Evolutionary conservation across 2,888 invertebrate species (phyloP), one percentile per base, ranked within the genome.

Genomic region (Eulithis testata): DNA sequence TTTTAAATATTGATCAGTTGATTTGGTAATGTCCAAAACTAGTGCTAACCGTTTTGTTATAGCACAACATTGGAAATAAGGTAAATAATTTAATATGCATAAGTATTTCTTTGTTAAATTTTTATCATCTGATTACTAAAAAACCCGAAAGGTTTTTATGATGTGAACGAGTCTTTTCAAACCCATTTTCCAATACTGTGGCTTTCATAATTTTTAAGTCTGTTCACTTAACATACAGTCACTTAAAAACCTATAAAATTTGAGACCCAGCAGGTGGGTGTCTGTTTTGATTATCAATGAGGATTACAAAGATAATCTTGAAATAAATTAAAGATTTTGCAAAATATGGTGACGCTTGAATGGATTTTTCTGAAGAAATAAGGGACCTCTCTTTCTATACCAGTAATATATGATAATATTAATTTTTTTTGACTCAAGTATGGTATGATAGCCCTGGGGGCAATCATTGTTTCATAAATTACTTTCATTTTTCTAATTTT

Each of bases 221-320:
- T 11, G 67, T 60, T 43, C 44, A 68, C 63, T 66, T 68, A 66
- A 69, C 72, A 74, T 71, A 77, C 73, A 85, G 81, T 85, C 79
- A 83, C 82, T 87, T 87, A 88, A 85, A 87, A 81, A 78, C 73
- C 70, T 76, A 80, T 82, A 81, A 81, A 80, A 75, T 67, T 63
- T 49, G 47, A 73, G 59, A 12, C 50, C 49, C 52, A 27, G 76
- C 73, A 73, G 71, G 89, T 88, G 78, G 88, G 91, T 78, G 88
- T 83, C 74, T 74, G 73, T 72, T 76, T 83, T 69, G 73, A 72
- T 75, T 78, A 85, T 88, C 85, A 89, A 89, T 86, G 73, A 81
- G 87, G 89, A 91, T 92, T 89, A 90, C 73, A 79, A 77, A 77
- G 68, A 77, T 89, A 88, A 88, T 89, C 85, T 80, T 73, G 77